These are phyloP conservation scores for Bradypus variegatus DNA, from an alignment of 2,797 vertebrate genomes.

Conservation along the genomic window DNA sequence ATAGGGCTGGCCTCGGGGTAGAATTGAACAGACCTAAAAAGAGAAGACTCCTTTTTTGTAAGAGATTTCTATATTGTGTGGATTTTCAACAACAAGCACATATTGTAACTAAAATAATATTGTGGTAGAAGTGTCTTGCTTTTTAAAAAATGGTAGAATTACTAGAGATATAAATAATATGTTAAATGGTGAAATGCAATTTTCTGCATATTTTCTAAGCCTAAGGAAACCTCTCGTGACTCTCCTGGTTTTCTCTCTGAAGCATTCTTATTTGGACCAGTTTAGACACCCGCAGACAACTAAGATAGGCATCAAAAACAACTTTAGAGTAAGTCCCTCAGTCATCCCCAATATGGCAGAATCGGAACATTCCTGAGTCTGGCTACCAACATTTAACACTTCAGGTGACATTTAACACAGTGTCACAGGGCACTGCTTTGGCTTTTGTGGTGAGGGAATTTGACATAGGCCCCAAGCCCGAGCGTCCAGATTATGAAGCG, in stretches of 20 bases:
- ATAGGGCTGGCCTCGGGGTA: neutral
- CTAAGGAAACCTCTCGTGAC: neutral
- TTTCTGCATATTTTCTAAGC: neutral
- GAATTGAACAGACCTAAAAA: neutral
- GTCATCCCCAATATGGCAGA: neutral
- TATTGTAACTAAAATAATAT: neutral
- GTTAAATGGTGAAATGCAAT: neutral
- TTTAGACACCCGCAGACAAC: neutral
- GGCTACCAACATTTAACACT: accelerated
- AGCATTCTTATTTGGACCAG: neutral
- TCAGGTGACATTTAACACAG: neutral
- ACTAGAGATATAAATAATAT: neutral
- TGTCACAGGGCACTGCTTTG: neutral
- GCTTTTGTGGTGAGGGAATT: neutral
- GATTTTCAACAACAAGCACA: neutral
- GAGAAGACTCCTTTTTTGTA: neutral
- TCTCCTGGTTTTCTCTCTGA: neutral
- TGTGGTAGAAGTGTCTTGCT: neutral
- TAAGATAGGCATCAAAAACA: neutral
- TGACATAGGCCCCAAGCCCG: neutral
- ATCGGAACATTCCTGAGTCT: neutral
- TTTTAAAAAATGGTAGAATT: neutral
- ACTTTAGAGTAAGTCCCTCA: neutral
- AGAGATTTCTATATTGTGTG: neutral
- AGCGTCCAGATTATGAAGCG: neutral